phyloP scores from a whole-genome alignment of 2,113 vertebrate genomes.

The Ondatra zibethicus region DNA sequence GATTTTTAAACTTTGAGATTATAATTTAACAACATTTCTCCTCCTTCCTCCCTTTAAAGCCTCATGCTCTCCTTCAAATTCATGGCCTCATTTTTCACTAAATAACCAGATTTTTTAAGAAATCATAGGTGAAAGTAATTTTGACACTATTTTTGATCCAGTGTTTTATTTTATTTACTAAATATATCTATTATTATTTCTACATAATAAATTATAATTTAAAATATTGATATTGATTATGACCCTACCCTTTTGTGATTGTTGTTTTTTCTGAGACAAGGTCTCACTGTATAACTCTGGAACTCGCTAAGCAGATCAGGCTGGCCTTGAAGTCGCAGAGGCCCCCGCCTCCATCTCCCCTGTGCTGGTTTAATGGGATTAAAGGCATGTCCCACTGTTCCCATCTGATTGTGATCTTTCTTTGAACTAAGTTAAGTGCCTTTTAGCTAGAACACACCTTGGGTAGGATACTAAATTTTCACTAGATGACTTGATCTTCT shows the following conservation, averaged over 20 bases:
- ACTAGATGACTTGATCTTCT: neutral
- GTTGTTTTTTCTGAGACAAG: neutral
- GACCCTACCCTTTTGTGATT: neutral
- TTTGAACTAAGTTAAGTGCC: neutral
- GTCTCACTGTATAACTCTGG: neutral
- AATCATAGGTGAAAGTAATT: conserved; percentile 30
- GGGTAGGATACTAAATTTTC: neutral
- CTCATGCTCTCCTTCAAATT: neutral
- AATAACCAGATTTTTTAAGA: neutral
- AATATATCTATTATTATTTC: conserved; percentile 11
- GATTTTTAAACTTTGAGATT: neutral
- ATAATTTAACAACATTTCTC: neutral
- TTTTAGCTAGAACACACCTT: neutral
- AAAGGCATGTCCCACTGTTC: neutral
- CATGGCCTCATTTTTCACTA: neutral
- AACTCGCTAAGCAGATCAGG: neutral
- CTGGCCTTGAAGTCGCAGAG: neutral
- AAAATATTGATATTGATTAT: neutral
- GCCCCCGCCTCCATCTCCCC: neutral
- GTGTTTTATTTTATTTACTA: conserved; percentile 41
- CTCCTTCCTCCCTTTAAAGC: neutral
- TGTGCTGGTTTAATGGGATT: neutral
- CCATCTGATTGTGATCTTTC: neutral
- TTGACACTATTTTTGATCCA: conserved; percentile 10
- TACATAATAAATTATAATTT: conserved; percentile 17